Evolutionary conservation across 23 tunicate genomes (phyloP).

Genomic region (Ascidia mentula): DNA sequence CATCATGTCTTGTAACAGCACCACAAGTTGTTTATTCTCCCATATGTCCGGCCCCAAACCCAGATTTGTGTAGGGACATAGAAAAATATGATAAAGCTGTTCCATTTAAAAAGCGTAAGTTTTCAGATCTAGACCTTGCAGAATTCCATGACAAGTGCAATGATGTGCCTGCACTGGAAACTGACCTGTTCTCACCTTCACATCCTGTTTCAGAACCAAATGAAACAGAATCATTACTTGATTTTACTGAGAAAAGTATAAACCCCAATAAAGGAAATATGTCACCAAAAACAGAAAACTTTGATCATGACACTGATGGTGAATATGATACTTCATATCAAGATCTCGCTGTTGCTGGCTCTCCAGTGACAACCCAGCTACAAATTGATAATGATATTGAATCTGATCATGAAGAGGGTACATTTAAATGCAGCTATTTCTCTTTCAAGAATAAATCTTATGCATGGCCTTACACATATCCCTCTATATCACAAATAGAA

Average conservation of each 20-base stretch:
- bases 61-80: no score
- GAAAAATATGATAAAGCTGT: not conserved
- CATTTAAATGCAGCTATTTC: not conserved
- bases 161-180: no score
- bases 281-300: no score
- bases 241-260: no score
- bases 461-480: slow-evolving; percentile 8
- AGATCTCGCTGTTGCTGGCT: not conserved
- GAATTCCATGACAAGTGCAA: no score
- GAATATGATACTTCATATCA: not conserved
- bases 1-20: not conserved
- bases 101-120: not conserved
- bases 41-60: no score
- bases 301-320: not conserved
- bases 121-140: not conserved
- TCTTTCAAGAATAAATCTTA: not conserved
- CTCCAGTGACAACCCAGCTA: no score
- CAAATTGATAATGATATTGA: not conserved
- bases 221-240: no score
- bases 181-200: no score
- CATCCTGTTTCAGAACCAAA: no score
- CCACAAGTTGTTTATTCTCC: no score
- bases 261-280: no score
- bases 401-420: not conserved
- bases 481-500: not conserved